These are phyloP conservation scores for Chelmon rostratus DNA, from an alignment of 2,797 vertebrate species.

Conservation along the genomic window DNA sequence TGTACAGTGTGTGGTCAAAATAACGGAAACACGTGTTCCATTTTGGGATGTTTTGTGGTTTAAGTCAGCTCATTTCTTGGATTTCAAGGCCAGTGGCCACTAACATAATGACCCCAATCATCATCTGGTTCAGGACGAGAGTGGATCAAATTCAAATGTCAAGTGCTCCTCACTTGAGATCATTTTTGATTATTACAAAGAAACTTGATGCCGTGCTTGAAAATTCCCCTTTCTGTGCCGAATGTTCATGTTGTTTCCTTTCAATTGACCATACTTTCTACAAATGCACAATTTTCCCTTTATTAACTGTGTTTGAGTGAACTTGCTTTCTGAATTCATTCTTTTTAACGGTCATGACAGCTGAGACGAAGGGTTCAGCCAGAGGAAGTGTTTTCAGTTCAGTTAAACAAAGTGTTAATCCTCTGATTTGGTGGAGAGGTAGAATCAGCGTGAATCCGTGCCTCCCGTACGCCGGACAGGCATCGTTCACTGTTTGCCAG, in stretches of 20 bases:
- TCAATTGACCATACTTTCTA: constrained; percentile 51
- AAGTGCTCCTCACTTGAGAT: constrained; percentile 6
- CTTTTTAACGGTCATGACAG: constrained; percentile 40
- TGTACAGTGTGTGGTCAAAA: constrained; percentile 63
- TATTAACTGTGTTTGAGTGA: constrained; percentile 59
- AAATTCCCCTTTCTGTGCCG: constrained; percentile 23
- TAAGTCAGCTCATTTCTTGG: constrained; percentile 18
- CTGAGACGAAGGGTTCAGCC: constrained; percentile 52
- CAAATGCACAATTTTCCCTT: constrained; percentile 68
- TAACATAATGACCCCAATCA: constrained; percentile 5
- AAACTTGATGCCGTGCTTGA: constrained; percentile 47
- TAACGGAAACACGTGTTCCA: constrained; percentile 31
- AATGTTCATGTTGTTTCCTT: constrained; percentile 44
- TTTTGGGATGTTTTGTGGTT: constrained; percentile 35
- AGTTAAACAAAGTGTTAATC: constrained; percentile 25
- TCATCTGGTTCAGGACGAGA: constrained; percentile 32
- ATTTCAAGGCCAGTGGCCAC: constrained; percentile 39
- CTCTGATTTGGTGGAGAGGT: constrained; percentile 31
- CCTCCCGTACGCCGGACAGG: constrained; percentile 27
- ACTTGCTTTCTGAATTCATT: constrained; percentile 43
- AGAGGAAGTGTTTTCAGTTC: constrained; percentile 36
- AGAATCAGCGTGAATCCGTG: constrained; percentile 54
- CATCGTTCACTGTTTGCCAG: constrained; percentile 70
- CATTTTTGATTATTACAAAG: constrained; percentile 32
- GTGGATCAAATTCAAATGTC: constrained; percentile 22